Conservation (phyloP, 2,888 invertebrate species). For the Dioctria rufipes region DNA sequence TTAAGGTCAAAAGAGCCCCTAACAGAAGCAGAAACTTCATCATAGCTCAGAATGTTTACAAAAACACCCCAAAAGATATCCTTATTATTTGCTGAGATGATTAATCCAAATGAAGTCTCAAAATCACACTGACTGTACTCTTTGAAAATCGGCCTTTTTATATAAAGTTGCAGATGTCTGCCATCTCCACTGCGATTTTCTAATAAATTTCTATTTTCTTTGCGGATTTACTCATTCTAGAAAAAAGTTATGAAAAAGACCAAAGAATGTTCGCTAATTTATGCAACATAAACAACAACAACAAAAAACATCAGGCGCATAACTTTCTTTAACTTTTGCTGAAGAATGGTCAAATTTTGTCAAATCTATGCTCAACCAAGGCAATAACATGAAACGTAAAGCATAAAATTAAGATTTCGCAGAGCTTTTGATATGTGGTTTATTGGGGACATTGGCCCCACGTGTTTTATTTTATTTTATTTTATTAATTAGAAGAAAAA, state of each 20-base stretch:
- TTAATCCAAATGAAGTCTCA: neutral
- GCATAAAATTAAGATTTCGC: neutral
- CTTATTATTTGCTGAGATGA: neutral
- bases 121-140: constrained; percentile 23
- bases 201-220: neutral
- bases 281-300: constrained; percentile 19
- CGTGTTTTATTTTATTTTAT: constrained; percentile 26
- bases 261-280: constrained; percentile 6
- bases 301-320: neutral
- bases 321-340: constrained; percentile 13
- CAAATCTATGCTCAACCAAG: neutral
- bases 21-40: constrained; percentile 15
- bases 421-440: neutral
- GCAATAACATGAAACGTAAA: constrained; percentile 8
- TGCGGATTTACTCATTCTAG: constrained; percentile 17
- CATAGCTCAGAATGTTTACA: constrained; percentile 9
- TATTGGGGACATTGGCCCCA: constrained; percentile 34
- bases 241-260: neutral
- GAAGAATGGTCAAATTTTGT: neutral
- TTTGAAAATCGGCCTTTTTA: constrained; percentile 35
- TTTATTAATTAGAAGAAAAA: constrained; percentile 8
- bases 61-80: neutral
- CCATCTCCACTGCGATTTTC: neutral
- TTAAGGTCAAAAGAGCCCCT: neutral
- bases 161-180: constrained; percentile 4